Percentiles rank a stretch among this genome's conserved stretches.
Evolutionary conservation across 2,888 invertebrate species (phyloP).

Genomic region (Phragmatobia fuliginosa): DNA sequence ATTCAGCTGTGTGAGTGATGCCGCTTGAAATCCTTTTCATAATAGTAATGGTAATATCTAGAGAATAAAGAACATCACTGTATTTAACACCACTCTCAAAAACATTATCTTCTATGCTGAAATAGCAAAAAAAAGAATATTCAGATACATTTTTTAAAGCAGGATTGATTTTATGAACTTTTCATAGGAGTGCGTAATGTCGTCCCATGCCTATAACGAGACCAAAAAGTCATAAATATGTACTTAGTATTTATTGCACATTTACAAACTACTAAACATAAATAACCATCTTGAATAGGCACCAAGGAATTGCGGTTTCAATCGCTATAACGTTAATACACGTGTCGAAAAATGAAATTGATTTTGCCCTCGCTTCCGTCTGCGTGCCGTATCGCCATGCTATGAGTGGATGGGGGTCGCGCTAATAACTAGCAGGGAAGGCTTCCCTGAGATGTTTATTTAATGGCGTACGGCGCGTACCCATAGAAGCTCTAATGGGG

Average conservation of each 20-base stretch:
- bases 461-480: constrained; percentile 72
- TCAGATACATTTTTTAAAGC: not conserved
- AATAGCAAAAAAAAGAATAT: not conserved
- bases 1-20: not conserved
- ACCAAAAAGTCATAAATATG: constrained; percentile 23
- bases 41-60: not conserved
- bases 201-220: not conserved
- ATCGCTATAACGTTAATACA: constrained; percentile 79
- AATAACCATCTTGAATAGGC: constrained; percentile 50
- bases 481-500: constrained; percentile 77
- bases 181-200: not conserved
- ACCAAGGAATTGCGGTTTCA: constrained; percentile 64
- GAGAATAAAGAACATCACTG: not conserved
- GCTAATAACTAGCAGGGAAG: constrained; percentile 84
- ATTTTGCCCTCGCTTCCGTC: constrained; percentile 79
- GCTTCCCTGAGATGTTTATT: constrained; percentile 84
- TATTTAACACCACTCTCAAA: too few species aligned
- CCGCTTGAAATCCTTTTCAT: not conserved
- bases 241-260: constrained; percentile 36
- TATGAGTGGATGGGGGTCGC: constrained; percentile 79
- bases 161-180: not conserved
- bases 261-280: constrained; percentile 42
- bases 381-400: constrained; percentile 84
- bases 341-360: constrained; percentile 86
- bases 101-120: too few species aligned